Percentiles rank a stretch among this genome's conserved stretches.
phyloP scores from a whole-genome alignment of 2,797 vertebrate genomes.

The Catharus ustulatus region DNA sequence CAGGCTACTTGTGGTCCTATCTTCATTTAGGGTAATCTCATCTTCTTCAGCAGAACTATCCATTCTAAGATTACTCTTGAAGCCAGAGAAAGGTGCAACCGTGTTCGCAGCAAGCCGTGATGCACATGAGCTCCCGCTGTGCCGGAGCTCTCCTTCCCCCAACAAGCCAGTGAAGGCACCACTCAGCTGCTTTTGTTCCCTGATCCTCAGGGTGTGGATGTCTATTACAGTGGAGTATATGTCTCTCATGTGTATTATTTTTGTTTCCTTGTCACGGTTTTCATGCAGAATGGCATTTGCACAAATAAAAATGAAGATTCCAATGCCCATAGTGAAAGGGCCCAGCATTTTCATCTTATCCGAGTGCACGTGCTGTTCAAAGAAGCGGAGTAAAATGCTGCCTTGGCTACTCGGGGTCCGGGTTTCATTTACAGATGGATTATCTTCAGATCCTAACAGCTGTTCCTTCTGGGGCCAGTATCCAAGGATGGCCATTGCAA shows the following conservation, averaged over 20 bases:
- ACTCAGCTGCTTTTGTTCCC: slow-evolving; percentile 86
- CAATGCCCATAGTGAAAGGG: slow-evolving; percentile 98
- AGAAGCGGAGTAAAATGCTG: slow-evolving; percentile 84
- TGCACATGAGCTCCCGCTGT: slow-evolving; percentile 77
- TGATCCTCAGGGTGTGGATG: slow-evolving; percentile 90
- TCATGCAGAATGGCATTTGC: slow-evolving; percentile 98
- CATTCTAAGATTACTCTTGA: slow-evolving; percentile 72
- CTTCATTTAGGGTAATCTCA: slow-evolving; percentile 82
- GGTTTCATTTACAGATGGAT: slow-evolving; percentile 75
- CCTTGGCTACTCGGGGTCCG: slow-evolving; percentile 67
- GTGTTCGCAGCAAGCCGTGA: slow-evolving; percentile 85
- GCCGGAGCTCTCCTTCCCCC: slow-evolving; percentile 76
- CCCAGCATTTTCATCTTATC: slow-evolving; percentile 99
- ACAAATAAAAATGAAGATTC: slow-evolving; percentile 98
- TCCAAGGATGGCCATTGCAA: slow-evolving; percentile 94
- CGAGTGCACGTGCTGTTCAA: slow-evolving; percentile 91
- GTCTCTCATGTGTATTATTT: slow-evolving; percentile 98
- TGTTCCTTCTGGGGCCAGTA: slow-evolving; percentile 92
- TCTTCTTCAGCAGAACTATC: slow-evolving; percentile 83
- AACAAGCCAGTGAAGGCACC: slow-evolving; percentile 74
- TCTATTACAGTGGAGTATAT: slow-evolving; percentile 99
- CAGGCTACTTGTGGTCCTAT: slow-evolving; percentile 80
- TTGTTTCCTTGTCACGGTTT: slow-evolving; percentile 96
- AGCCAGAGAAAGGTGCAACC: slow-evolving; percentile 82
- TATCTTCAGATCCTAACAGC: slow-evolving; percentile 66